These are phyloP conservation scores for Panagrolaimus sp. DNA, from an alignment of 1,140 invertebrate genomes.

Conservation along the genomic window DNA sequence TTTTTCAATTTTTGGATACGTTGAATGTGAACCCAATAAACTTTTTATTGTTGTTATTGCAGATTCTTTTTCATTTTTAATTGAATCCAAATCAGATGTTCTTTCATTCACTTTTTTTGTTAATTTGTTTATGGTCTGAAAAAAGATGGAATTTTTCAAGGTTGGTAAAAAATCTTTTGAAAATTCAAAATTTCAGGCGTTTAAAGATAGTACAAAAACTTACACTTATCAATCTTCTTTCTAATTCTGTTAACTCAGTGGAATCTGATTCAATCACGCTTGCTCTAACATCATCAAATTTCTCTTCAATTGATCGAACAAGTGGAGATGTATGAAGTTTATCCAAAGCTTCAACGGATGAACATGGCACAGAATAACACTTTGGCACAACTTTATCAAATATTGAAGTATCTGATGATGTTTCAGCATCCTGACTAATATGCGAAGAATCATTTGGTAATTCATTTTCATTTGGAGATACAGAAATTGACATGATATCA, in stretches of 20 bases:
- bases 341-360: slow-evolving; percentile 14
- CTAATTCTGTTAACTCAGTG: slow-evolving; percentile 9
- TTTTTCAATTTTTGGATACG: background rate
- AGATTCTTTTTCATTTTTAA: slow-evolving; percentile 15
- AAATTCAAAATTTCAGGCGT: too few relatives aligned
- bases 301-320: slow-evolving; percentile 7
- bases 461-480: slow-evolving; percentile 14
- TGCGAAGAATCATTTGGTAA: background rate
- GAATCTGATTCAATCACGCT: slow-evolving; percentile 4
- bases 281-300: slow-evolving; percentile 5
- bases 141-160: background rate
- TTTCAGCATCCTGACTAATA: slow-evolving; percentile 3
- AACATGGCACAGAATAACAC: slow-evolving; percentile 6
- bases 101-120: background rate
- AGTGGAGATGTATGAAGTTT: slow-evolving; percentile 10
- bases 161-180: too few relatives aligned
- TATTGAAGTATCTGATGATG: background rate
- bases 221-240: slow-evolving; percentile 1
- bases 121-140: slow-evolving; percentile 7
- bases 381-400: background rate
- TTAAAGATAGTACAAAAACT: background rate
- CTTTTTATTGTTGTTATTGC: background rate
- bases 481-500: background rate
- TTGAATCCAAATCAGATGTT: background rate
- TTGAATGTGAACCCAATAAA: background rate